Evolutionary conservation across 2,113 vertebrate species (phyloP).

Genomic region (Lepus europaeus): DNA sequence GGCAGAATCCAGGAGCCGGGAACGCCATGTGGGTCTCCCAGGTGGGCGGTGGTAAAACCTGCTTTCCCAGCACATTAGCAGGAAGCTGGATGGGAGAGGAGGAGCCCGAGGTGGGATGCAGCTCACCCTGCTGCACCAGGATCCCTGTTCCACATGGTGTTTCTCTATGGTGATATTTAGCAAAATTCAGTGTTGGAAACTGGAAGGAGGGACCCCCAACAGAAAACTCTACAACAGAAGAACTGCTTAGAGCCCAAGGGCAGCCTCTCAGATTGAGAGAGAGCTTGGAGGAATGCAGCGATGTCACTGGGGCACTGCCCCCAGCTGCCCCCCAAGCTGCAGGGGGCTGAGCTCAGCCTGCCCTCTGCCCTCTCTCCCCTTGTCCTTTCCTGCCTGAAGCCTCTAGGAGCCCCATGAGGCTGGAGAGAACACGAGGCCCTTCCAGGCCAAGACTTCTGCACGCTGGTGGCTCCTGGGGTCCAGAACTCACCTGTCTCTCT

Average conservation of each 20-base stretch:
- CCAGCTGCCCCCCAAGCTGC: too few relatives aligned
- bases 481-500: not conserved
- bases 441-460: too few relatives aligned
- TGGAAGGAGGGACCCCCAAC: not conserved
- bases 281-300: not conserved
- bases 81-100: too few relatives aligned
- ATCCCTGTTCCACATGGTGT: not conserved
- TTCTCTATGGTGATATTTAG: not conserved
- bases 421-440: too few relatives aligned
- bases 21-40: too few relatives aligned
- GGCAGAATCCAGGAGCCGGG: too few relatives aligned
- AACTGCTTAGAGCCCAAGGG: not conserved
- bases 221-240: not conserved
- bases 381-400: not conserved
- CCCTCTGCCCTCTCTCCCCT: too few relatives aligned
- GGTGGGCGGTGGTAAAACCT: too few relatives aligned
- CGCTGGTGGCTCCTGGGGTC: not conserved
- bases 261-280: not conserved
- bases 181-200: slow-evolving; percentile 9
- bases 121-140: too few relatives aligned
- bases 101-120: too few relatives aligned
- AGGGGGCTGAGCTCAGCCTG: too few relatives aligned
- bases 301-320: not conserved
- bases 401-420: not conserved
- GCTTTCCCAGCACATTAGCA: too few relatives aligned